Percentiles rank a stretch among this genome's conserved stretches.
Evolutionary conservation across 2,797 vertebrate genomes (phyloP).

Genomic region (Siniperca scherzeri): DNA sequence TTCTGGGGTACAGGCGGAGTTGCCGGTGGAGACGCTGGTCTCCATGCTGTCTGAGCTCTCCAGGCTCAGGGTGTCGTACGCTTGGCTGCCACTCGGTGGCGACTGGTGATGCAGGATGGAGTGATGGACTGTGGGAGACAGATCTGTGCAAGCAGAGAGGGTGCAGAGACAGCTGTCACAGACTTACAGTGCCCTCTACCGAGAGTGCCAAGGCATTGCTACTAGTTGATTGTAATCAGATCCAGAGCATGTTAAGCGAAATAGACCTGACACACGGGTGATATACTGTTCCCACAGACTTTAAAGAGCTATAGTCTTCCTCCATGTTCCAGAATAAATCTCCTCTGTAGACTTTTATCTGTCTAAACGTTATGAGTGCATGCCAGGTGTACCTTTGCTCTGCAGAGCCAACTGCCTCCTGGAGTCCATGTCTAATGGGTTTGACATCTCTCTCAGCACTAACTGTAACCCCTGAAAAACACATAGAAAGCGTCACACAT

Average conservation of each 20-base stretch:
- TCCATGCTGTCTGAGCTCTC: constrained; percentile 99
- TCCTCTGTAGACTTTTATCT: neutral
- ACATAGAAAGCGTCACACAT: constrained; percentile 30
- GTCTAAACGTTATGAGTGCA: neutral
- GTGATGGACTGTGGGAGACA: constrained; percentile 88
- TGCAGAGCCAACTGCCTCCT: constrained; percentile 90
- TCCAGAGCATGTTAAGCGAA: constrained; percentile 77
- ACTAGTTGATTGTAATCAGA: constrained; percentile 83
- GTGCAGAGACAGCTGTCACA: constrained; percentile 70
- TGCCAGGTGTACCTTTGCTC: constrained; percentile 87
- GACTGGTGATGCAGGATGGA: constrained; percentile 94
- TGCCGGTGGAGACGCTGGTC: constrained; percentile 95
- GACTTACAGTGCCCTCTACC: constrained; percentile 90
- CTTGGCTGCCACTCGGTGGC: constrained; percentile 83
- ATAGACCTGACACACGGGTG: neutral
- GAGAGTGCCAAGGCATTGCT: constrained; percentile 82
- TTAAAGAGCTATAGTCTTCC: neutral
- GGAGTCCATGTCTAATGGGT: constrained; percentile 87
- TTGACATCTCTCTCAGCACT: constrained; percentile 86
- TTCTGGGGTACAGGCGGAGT: constrained; percentile 92
- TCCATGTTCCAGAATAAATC: neutral
- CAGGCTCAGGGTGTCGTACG: constrained; percentile 96
- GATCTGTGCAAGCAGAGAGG: constrained; percentile 65
- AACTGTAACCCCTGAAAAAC: constrained; percentile 87
- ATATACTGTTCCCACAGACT: neutral